These are phyloP conservation scores for Gadus macrocephalus DNA, from an alignment of 2,113 vertebrate genomes.

Conservation along the genomic window DNA sequence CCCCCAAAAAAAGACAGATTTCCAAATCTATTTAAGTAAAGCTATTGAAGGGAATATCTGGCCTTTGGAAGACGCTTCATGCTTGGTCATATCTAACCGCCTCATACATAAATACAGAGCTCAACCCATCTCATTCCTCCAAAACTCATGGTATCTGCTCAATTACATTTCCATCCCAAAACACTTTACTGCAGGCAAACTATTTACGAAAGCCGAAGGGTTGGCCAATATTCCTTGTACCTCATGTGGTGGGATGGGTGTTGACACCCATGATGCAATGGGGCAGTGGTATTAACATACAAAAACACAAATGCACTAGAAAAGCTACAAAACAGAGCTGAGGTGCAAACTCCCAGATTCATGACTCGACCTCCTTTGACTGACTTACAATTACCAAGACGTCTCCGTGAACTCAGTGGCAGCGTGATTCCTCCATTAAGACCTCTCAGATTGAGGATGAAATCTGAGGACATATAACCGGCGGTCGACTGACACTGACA, in stretches of 20 bases:
- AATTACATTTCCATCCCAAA: slow-evolving; percentile 19
- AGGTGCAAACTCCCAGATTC: slow-evolving; percentile 10
- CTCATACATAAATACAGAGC: slow-evolving; percentile 66
- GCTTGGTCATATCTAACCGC: slow-evolving; percentile 56
- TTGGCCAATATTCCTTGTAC: background rate
- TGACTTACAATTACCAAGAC: slow-evolving; percentile 27
- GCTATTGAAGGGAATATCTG: slow-evolving; percentile 26
- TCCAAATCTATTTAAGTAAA: slow-evolving; percentile 28
- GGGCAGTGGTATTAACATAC: no score
- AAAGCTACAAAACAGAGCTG: no score
- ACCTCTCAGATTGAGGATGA: slow-evolving; percentile 8
- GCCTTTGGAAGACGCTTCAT: slow-evolving; percentile 41
- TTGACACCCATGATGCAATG: background rate
- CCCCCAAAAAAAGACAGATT: slow-evolving; percentile 15
- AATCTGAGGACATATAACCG: background rate
- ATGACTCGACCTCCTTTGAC: slow-evolving; percentile 5
- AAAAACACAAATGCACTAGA: no score
- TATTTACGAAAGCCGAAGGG: slow-evolving; percentile 25
- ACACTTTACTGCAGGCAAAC: slow-evolving; percentile 24
- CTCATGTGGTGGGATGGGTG: background rate
- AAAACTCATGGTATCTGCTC: slow-evolving; percentile 54
- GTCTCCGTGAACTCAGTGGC: slow-evolving; percentile 12
- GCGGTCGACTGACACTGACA: background rate
- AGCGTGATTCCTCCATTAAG: background rate
- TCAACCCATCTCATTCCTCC: slow-evolving; percentile 44